Conservation (phyloP, 2,113 vertebrate species). For the Rhinolophus sinicus region DNA sequence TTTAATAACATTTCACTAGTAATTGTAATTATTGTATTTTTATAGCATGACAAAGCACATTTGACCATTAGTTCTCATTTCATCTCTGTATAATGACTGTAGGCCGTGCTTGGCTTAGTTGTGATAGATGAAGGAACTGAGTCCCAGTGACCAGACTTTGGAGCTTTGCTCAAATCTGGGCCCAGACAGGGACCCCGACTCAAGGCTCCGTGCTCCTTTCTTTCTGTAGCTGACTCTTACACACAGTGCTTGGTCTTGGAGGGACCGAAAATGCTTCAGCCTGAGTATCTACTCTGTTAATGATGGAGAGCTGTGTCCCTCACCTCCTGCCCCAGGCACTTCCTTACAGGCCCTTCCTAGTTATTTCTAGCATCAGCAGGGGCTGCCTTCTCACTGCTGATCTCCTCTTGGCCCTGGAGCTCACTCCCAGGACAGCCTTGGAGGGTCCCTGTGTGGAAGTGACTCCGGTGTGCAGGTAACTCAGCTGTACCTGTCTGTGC, state of each 20-base stretch:
- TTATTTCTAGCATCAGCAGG: neutral
- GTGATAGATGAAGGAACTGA: neutral
- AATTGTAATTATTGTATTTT: neutral
- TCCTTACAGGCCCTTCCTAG: neutral
- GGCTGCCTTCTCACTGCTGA: neutral
- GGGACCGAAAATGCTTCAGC: neutral
- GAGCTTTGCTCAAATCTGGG: neutral
- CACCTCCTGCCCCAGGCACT: neutral
- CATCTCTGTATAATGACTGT: neutral
- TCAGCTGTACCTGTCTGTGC: neutral
- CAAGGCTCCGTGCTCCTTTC: neutral
- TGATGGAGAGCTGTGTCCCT: neutral
- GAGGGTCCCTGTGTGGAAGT: neutral
- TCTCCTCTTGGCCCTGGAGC: neutral
- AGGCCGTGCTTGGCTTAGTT: neutral
- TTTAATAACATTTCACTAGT: neutral
- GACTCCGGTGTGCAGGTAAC: neutral
- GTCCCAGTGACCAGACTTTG: neutral
- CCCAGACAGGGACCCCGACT: neutral
- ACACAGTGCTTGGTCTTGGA: neutral
- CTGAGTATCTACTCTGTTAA: neutral
- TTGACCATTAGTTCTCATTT: conserved; percentile 31
- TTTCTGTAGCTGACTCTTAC: neutral
- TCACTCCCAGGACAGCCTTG: neutral
- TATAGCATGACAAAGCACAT: neutral